Conservation (phyloP, 2,888 invertebrate genomes). For the Smittia aterrima region DNA sequence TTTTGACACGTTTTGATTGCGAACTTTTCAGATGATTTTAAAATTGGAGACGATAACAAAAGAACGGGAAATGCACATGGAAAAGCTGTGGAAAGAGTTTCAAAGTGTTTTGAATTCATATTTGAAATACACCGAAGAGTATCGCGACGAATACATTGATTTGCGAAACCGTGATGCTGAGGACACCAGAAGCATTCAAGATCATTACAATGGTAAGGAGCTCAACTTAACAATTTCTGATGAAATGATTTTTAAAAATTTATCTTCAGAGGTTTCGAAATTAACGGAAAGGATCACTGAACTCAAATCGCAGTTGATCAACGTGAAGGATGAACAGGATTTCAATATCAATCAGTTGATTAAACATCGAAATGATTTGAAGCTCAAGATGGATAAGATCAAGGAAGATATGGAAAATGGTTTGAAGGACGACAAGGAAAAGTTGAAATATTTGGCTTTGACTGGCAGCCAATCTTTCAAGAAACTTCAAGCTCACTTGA, state of each 20-base stretch:
- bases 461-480: slow-evolving; percentile 60
- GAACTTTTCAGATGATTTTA: slow-evolving; percentile 50
- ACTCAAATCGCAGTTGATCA: slow-evolving; percentile 56
- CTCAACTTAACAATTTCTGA: slow-evolving; percentile 42
- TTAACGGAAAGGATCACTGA: slow-evolving; percentile 49
- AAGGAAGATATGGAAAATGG: slow-evolving; percentile 58
- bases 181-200: slow-evolving; percentile 50
- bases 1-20: background rate
- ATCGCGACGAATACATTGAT: slow-evolving; percentile 54
- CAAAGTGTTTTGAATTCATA: slow-evolving; percentile 53
- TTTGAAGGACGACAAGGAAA: slow-evolving; percentile 56
- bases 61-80: slow-evolving; percentile 56
- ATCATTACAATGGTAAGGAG: slow-evolving; percentile 46
- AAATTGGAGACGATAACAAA: slow-evolving; percentile 53
- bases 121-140: slow-evolving; percentile 52
- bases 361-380: slow-evolving; percentile 55
- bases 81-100: slow-evolving; percentile 55
- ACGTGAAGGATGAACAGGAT: slow-evolving; percentile 54
- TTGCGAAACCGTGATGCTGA: slow-evolving; percentile 54
- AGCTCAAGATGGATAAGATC: slow-evolving; percentile 55
- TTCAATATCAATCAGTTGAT: slow-evolving; percentile 56
- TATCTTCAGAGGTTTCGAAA: slow-evolving; percentile 49
- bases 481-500: slow-evolving; percentile 57
- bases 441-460: slow-evolving; percentile 62
- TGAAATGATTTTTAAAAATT: background rate